Conservation (phyloP, 1,140 invertebrate species). For the Chelonus insularis region DNA sequence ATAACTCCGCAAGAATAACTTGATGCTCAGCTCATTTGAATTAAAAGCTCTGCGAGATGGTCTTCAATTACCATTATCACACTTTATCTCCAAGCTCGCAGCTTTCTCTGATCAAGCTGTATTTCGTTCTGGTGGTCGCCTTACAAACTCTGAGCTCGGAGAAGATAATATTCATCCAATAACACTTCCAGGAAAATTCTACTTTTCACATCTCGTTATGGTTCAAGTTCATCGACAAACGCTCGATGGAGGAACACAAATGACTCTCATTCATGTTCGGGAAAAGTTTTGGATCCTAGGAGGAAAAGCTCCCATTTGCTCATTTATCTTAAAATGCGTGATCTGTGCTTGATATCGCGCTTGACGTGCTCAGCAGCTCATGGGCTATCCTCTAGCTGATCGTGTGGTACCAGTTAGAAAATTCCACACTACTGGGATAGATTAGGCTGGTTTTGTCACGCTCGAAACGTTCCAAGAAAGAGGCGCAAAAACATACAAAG, state of each 20-base stretch:
- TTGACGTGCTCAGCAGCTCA: slow-evolving; percentile 33
- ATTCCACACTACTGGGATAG: slow-evolving; percentile 30
- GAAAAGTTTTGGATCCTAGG: slow-evolving; percentile 6
- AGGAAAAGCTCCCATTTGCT: slow-evolving; percentile 24
- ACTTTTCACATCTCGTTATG: slow-evolving; percentile 33
- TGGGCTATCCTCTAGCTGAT: slow-evolving; percentile 38
- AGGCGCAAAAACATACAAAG: slow-evolving; percentile 31
- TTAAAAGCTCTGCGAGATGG: no score
- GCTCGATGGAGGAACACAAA: slow-evolving; percentile 2
- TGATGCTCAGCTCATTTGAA: no score
- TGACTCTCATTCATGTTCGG: background rate
- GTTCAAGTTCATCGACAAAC: slow-evolving; percentile 23
- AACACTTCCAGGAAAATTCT: slow-evolving; percentile 31
- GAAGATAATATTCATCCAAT: slow-evolving; percentile 35
- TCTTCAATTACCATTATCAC: no score
- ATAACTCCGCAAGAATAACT: no score
- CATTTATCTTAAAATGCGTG: slow-evolving; percentile 29
- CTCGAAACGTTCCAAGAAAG: slow-evolving; percentile 33
- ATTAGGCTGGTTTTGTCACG: slow-evolving; percentile 37
- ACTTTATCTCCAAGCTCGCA: no score
- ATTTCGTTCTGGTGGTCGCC: slow-evolving; percentile 41
- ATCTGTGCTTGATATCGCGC: slow-evolving; percentile 22
- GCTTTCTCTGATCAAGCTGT: no score
- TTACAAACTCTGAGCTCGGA: slow-evolving; percentile 30
- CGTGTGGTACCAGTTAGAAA: slow-evolving; percentile 22